A percentile compares a stretch with the other conserved stretches of the same genome.
phyloP scores from a whole-genome alignment of 2,113 vertebrate genomes.

The Platanista minor region DNA sequence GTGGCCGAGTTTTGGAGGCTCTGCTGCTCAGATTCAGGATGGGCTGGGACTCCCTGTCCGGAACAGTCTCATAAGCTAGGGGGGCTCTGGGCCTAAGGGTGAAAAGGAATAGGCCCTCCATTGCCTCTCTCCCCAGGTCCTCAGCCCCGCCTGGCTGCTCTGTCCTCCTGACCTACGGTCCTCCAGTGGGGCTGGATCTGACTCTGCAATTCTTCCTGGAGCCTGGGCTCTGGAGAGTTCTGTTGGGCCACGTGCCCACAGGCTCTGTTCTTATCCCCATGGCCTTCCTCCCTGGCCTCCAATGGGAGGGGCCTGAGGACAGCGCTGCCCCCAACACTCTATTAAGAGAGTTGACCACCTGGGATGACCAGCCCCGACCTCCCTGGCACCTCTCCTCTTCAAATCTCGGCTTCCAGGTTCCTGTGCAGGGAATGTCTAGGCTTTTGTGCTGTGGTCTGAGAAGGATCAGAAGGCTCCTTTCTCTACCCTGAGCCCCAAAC shows the following conservation, averaged over 20 bases:
- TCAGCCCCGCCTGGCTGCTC: neutral
- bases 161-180: neutral
- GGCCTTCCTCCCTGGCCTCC: neutral
- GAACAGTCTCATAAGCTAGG: neutral
- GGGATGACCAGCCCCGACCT: neutral
- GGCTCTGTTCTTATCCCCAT: neutral
- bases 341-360: neutral
- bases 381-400: neutral
- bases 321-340: neutral
- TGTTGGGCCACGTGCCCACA: neutral
- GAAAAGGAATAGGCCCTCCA: neutral
- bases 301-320: neutral
- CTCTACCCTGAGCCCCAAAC: neutral
- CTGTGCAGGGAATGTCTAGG: neutral
- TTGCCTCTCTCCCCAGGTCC: neutral
- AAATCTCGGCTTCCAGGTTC: neutral
- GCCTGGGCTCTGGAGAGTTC: neutral
- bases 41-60: neutral
- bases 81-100: neutral
- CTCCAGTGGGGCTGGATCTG: neutral
- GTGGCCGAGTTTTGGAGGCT: neutral
- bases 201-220: neutral
- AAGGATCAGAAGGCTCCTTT: neutral
- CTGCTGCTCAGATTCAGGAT: neutral
- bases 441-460: neutral